Base-by-base conservation (phyloP, 2,888 invertebrate species). In the Mythimna impura region DNA sequence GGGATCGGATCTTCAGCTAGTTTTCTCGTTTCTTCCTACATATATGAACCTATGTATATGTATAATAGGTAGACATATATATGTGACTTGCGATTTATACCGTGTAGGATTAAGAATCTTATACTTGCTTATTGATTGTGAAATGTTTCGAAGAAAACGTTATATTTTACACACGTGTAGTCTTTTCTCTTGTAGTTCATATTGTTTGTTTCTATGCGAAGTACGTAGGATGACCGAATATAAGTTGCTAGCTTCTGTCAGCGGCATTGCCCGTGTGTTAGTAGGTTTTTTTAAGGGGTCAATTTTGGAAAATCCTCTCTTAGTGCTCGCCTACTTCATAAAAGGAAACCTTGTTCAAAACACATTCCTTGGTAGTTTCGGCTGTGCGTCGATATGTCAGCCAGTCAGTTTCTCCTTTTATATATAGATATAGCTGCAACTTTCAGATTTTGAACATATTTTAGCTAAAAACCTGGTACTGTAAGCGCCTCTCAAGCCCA, bases 91-190 rank as follows among this genome's bases (percentile, higher is more conserved):
- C 25, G 50, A 79, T 61, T 66, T 61, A 63, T 47, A 66, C 61
- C 50, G 60, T 64, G 57, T 36, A 43, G 60, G 58, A 66, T 76
- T 71, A 71, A 57, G 69, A 57, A 66, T 40, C 22, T 80, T 60
- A 57, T 17, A 50, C 63, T 58, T 71, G 43, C 69, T 62, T 71
- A 66, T 60, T 57, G 68, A 71, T 76, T 80, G 64, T 63, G 50
- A 57, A 76, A 69, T 71, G 34, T 12, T 65, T 52, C 14, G 1
- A 57, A 30, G 61, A 61, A 65, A 58, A 58, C 2, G 54, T 8
- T 34, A 8, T n/a, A 65, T 34, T 71, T 68, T 43, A 54, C 62
- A 3, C 36, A 3, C 10, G n/a, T 30, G 14, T 30, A 50, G 12
- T 47, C 47, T 57, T 78, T 63, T 47, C 47, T 57, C 71, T 63